These are phyloP conservation scores for Drosophila buzzatii DNA, from an alignment of 2,888 invertebrate species.

Conservation along the genomic window DNA sequence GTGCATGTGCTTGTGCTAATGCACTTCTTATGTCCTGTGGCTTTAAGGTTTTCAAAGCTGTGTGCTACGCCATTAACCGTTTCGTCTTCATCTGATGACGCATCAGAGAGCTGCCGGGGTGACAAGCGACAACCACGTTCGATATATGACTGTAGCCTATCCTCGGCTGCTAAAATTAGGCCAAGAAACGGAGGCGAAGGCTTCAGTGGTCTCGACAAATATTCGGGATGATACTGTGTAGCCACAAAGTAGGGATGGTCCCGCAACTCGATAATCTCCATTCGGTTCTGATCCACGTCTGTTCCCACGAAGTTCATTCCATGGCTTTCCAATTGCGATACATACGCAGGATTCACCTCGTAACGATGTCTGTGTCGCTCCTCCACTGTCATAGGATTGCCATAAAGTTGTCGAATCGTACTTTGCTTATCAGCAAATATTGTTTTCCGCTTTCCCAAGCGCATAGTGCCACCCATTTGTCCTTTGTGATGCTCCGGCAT, in stretches of 20 bases:
- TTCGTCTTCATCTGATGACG: constrained; percentile 88
- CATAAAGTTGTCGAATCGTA: constrained; percentile 90
- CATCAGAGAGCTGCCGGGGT: constrained; percentile 91
- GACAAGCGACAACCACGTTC: constrained; percentile 91
- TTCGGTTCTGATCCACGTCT: constrained; percentile 93
- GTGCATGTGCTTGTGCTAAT: constrained; percentile 2
- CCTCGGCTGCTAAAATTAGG: constrained; percentile 94
- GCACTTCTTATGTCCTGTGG: constrained; percentile 1
- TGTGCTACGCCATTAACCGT: constrained; percentile 29
- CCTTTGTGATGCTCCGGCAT: constrained; percentile 99
- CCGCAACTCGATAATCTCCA: constrained; percentile 96
- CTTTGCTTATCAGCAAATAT: constrained; percentile 88
- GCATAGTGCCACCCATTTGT: constrained; percentile 98
- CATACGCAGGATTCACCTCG: constrained; percentile 97
- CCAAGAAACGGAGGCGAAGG: constrained; percentile 99
- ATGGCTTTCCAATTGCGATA: constrained; percentile 90
- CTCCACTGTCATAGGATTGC: constrained; percentile 91
- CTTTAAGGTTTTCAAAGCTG: constrained; percentile 24
- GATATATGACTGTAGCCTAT: constrained; percentile 91
- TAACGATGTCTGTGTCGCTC: constrained; percentile 99
- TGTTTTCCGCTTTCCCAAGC: constrained; percentile 96
- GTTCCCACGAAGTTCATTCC: constrained; percentile 96
- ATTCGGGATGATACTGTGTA: constrained; percentile 99
- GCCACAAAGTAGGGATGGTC: constrained; percentile 97
- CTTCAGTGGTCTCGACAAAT: constrained; percentile 94